These are phyloP conservation scores for Acanthurus lineatus DNA, from an alignment of 2,797 vertebrate genomes.

Conservation along the genomic window DNA sequence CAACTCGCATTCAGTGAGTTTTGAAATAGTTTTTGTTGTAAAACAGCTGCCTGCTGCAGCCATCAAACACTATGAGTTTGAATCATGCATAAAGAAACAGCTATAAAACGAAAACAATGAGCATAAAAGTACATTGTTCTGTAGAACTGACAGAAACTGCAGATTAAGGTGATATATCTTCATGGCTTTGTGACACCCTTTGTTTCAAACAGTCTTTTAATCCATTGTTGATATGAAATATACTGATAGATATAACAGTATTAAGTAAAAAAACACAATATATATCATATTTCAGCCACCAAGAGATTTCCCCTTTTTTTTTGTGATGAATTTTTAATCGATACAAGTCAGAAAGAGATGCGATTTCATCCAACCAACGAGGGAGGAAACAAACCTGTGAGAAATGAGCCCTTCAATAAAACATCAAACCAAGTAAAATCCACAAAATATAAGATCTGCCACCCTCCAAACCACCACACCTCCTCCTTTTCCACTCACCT, in stretches of 20 bases:
- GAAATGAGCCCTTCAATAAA: slow-evolving; percentile 3
- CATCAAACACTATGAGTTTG: not conserved
- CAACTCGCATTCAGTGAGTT: not conserved
- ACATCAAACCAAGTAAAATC: slow-evolving; percentile 15
- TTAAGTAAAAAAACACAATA: not conserved
- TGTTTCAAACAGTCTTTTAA: not conserved
- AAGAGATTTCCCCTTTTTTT: not conserved
- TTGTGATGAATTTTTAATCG: not conserved
- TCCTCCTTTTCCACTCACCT: slow-evolving; percentile 3
- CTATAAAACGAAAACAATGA: not conserved
- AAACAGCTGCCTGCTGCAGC: not conserved
- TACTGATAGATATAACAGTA: not conserved
- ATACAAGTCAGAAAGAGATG: not conserved
- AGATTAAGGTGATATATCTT: not conserved
- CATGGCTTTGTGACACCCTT: not conserved
- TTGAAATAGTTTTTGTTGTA: not conserved
- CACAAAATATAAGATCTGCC: not conserved
- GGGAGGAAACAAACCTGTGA: slow-evolving; percentile 16
- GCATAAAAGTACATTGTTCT: not conserved
- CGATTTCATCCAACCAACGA: not conserved
- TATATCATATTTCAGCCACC: not conserved
- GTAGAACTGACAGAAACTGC: too few relatives aligned
- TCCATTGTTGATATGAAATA: not conserved
- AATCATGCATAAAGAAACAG: too few relatives aligned
- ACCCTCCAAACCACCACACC: slow-evolving; percentile 12